These are phyloP conservation scores for Semotilus atromaculatus DNA, from an alignment of 2,797 vertebrate genomes.

Conservation along the genomic window DNA sequence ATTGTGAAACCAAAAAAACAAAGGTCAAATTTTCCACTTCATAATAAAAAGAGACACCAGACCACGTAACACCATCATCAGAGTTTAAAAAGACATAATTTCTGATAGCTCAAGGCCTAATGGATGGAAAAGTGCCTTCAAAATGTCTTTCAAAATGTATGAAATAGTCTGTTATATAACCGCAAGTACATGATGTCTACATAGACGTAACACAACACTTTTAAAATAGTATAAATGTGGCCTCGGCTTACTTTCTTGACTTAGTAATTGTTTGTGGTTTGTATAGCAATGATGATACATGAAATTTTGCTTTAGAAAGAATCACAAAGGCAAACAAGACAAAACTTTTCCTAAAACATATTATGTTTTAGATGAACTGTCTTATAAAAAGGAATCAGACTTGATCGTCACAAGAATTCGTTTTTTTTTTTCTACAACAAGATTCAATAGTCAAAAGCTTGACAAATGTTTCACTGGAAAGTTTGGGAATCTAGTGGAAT, in stretches of 20 bases:
- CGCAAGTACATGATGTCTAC: constrained; percentile 26
- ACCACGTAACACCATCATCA: neutral
- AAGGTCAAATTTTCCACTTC: neutral
- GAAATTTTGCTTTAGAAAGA: constrained; percentile 58
- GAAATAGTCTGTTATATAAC: neutral
- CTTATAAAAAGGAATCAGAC: neutral
- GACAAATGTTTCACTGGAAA: neutral
- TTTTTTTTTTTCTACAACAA: neutral
- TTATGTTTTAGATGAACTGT: neutral
- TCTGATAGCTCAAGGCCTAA: constrained; percentile 10
- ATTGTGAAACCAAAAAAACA: constrained; percentile 20
- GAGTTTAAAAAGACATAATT: neutral
- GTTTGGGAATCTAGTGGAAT: neutral
- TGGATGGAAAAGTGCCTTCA: constrained; percentile 1
- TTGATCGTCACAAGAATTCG: neutral
- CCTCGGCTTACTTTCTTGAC: constrained; percentile 27
- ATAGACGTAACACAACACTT: constrained; percentile 52
- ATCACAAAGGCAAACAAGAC: constrained; percentile 45
- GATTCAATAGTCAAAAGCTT: neutral
- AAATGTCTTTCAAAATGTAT: neutral
- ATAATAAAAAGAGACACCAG: constrained; percentile 29
- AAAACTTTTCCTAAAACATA: constrained; percentile 36
- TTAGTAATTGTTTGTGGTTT: constrained; percentile 46
- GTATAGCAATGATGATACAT: constrained; percentile 45
- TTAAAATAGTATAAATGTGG: constrained; percentile 58